Evolutionary conservation across 1,140 invertebrate genomes (phyloP).

Genomic region (Mizuhopecten yessoensis): DNA sequence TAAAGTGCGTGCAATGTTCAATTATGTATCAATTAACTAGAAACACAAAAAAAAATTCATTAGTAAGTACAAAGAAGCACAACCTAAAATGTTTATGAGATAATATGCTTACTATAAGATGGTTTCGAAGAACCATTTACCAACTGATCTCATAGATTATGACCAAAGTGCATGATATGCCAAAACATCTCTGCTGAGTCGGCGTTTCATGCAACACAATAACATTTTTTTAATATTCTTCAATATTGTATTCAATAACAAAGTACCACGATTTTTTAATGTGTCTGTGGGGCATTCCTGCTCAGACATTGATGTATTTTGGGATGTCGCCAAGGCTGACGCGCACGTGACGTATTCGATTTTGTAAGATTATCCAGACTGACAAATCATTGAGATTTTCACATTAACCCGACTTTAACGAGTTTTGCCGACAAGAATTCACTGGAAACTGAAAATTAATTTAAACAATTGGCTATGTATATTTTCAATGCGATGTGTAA

Average conservation of each 20-base stretch:
- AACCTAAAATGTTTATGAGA: too few relatives aligned
- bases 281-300: not conserved
- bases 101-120: too few relatives aligned
- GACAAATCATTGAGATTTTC: constrained; percentile 27
- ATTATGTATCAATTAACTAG: too few relatives aligned
- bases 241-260: constrained; percentile 5
- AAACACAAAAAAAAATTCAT: too few relatives aligned
- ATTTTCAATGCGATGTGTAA: not conserved
- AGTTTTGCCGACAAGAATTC: not conserved
- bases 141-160: too few relatives aligned
- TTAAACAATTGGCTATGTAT: constrained; percentile 35
- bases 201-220: not conserved
- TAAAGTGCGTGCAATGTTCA: too few relatives aligned
- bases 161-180: too few relatives aligned
- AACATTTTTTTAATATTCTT: not conserved
- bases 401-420: constrained; percentile 16
- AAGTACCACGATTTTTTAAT: not conserved
- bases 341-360: constrained; percentile 12
- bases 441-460: constrained; percentile 39
- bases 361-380: not conserved
- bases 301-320: not conserved
- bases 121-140: too few relatives aligned
- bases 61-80: too few relatives aligned
- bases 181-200: too few relatives aligned
- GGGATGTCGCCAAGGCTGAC: not conserved